phyloP scores from a whole-genome alignment of 2,113 vertebrate species.

The Laticauda colubrina region DNA sequence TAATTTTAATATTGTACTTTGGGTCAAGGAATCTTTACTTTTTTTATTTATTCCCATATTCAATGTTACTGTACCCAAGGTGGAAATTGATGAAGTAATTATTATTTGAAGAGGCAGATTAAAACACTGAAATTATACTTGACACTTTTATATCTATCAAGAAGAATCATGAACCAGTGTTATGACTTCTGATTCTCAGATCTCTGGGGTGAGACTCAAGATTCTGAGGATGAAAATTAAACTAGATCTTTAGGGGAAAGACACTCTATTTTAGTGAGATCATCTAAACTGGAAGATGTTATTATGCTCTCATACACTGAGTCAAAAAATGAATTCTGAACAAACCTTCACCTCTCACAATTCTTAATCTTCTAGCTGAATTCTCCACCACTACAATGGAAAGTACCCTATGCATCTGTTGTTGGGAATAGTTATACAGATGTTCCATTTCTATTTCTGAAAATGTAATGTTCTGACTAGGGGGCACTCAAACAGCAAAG shows the following conservation, averaged over 20 bases:
- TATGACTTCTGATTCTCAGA: background rate
- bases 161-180: background rate
- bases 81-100: constrained; percentile 38
- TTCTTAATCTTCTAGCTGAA: background rate
- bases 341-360: background rate
- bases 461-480: background rate
- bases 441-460: background rate
- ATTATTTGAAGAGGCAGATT: constrained; percentile 27
- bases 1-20: constrained; percentile 51
- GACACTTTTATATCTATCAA: background rate
- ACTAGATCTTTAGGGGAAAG: background rate
- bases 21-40: constrained; percentile 53
- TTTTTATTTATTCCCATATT: constrained; percentile 53
- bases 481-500: background rate
- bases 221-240: too few species aligned
- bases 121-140: constrained; percentile 27
- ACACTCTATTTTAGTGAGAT: background rate
- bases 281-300: background rate
- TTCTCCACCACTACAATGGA: background rate
- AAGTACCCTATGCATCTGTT: background rate
- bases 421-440: background rate
- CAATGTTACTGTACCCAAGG: constrained; percentile 51
- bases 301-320: background rate
- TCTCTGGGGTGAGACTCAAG: background rate
- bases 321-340: background rate